Base-by-base conservation (phyloP, 1,140 invertebrate genomes). In the Nebria ingens region DNA sequence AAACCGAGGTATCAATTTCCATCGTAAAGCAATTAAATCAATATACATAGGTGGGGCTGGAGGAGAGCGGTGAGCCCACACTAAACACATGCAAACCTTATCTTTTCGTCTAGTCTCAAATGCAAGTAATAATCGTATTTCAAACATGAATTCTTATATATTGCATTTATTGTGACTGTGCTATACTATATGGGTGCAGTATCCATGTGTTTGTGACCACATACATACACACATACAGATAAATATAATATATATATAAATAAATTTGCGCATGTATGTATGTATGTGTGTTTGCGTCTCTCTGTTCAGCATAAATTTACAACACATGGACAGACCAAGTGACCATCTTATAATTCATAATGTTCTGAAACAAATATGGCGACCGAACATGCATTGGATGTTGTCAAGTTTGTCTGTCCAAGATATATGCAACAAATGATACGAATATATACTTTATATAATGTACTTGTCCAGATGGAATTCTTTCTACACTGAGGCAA, bases 321-420 rank as follows among this genome's bases (percentile, higher is more conserved):
- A 45, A 11, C 15, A 17, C 15, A 45, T 17, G 17, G 40, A 45
- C 40, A 45, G 40, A 17, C 6, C 3, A 45, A 17, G 40, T 45
- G 40, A 45, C 40, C 40, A 45, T 45, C 40, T 11, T 45, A 45
- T 45, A 45, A 45, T 45, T 45, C 40, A 45, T 45, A 45, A 45
- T 45, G 40, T 45, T 45, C 40, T 45, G 40, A 45, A 45, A 45
- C 40, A 45, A 45, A 45, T 45, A 45, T 45, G 40, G 40, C 9
- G 40, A 45, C 9, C 15, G 40, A 45, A 45, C 40, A 45, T 45
- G 15, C 17, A 45, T 45, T 17, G 40, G 40, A 11, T 17, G 6
- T 11, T 45, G 40, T 45, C 15, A 45, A 4, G 40, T 9, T 12
- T 45, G 6, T n/a, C 25, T 34, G 25, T n/a, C 6, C 25, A 34